These are phyloP conservation scores for Drosophila lacteicornis DNA, from an alignment of 1,140 invertebrate species.

Conservation along the genomic window DNA sequence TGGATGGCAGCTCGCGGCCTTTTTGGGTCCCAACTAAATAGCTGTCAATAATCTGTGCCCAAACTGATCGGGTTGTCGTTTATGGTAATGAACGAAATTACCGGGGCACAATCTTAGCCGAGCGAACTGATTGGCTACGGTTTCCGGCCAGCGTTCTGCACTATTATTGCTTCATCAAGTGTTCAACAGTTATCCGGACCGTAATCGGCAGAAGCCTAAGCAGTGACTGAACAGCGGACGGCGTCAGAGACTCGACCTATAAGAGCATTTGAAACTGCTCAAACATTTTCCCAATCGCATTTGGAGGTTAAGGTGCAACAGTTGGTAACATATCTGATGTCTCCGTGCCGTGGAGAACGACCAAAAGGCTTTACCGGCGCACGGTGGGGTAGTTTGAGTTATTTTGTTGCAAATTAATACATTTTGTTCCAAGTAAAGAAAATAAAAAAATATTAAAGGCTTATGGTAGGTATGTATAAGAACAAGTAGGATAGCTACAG, in stretches of 20 bases:
- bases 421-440: no score
- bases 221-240: slow-evolving; percentile 41
- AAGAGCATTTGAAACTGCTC: slow-evolving; percentile 74
- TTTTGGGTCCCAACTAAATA: slow-evolving; percentile 69
- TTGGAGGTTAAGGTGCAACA: slow-evolving; percentile 75
- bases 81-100: slow-evolving; percentile 83
- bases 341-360: background rate
- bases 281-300: slow-evolving; percentile 80
- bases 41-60: slow-evolving; percentile 81
- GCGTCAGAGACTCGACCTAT: slow-evolving; percentile 29
- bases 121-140: slow-evolving; percentile 62
- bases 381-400: background rate
- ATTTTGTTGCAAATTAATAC: background rate
- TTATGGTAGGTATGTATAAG: no score
- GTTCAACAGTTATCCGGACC: slow-evolving; percentile 14
- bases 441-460: no score
- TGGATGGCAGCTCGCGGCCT: slow-evolving; percentile 61
- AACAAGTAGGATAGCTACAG: no score
- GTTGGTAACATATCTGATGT: slow-evolving; percentile 65
- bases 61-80: slow-evolving; percentile 78
- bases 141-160: slow-evolving; percentile 59
- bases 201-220: slow-evolving; percentile 49
- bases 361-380: slow-evolving; percentile 7
- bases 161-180: slow-evolving; percentile 75
- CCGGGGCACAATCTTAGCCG: slow-evolving; percentile 69